Percentiles rank a stretch among this genome's conserved stretches.
Evolutionary conservation across 2,888 invertebrate species (phyloP).

Genomic region (Atrina japonica): DNA sequence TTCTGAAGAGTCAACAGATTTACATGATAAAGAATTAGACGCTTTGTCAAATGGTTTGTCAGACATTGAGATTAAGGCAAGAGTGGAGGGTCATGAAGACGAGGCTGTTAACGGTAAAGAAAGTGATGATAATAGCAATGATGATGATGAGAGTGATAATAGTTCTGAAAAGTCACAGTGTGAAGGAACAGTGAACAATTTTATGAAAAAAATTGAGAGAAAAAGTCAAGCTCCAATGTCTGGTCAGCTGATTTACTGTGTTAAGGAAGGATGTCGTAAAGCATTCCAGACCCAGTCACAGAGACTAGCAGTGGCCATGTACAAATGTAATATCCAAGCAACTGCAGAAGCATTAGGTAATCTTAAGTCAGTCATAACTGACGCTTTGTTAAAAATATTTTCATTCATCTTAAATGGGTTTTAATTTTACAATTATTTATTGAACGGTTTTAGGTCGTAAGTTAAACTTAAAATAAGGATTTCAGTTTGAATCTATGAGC

Average conservation of each 20-base stretch:
- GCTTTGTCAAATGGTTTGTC: too few species aligned
- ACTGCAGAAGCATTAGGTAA: slow-evolving; percentile 92
- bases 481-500: too few species aligned
- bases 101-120: background rate
- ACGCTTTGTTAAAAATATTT: too few species aligned
- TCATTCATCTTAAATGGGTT: too few species aligned
- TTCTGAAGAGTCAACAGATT: too few species aligned
- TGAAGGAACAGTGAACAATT: slow-evolving; percentile 21
- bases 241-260: slow-evolving; percentile 95
- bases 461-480: too few species aligned
- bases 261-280: slow-evolving; percentile 92
- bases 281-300: slow-evolving; percentile 95
- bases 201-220: slow-evolving; percentile 6
- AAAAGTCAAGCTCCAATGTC: slow-evolving; percentile 79
- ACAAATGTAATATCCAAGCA: slow-evolving; percentile 90
- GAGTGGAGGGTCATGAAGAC: background rate
- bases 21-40: too few species aligned
- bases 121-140: slow-evolving; percentile 1
- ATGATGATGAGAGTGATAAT: slow-evolving; percentile 11
- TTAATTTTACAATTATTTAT: too few species aligned
- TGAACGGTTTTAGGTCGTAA: too few species aligned
- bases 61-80: too few species aligned
- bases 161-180: slow-evolving; percentile 3
- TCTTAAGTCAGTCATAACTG: too few species aligned
- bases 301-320: slow-evolving; percentile 97